phyloP scores from a whole-genome alignment of 2,888 invertebrate genomes.

The Pelosia muscerda region DNA sequence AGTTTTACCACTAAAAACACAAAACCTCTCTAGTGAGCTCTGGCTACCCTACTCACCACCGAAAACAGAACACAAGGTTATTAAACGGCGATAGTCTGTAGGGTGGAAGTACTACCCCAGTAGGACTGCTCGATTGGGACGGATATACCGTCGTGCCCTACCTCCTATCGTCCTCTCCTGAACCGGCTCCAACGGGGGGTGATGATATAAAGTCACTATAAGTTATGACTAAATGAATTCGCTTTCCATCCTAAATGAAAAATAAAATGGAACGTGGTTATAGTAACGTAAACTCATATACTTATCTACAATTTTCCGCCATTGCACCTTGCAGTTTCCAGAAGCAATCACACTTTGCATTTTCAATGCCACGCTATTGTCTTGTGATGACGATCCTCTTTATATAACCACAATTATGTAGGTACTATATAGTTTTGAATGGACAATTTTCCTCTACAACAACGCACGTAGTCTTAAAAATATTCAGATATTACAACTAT shows the following conservation, averaged over 20 bases:
- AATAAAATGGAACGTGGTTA: constrained; percentile 5
- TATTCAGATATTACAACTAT: not conserved
- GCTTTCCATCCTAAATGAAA: not conserved
- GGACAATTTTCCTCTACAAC: not conserved
- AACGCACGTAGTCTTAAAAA: not conserved
- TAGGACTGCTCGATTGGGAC: not conserved
- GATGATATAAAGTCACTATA: no score
- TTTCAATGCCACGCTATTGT: constrained; percentile 78
- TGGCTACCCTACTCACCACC: no score
- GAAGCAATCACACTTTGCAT: constrained; percentile 62
- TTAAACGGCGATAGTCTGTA: no score
- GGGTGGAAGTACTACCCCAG: no score
- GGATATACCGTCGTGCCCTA: no score
- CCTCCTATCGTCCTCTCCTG: no score
- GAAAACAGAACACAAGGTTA: no score
- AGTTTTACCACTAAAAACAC: no score
- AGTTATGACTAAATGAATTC: not conserved
- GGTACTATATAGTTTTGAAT: not conserved
- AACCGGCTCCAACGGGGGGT: no score
- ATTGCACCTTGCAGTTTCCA: constrained; percentile 57
- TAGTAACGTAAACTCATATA: constrained; percentile 34
- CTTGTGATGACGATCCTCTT: constrained; percentile 53
- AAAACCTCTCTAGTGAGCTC: no score
- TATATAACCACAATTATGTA: constrained; percentile 39
- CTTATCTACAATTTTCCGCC: constrained; percentile 52